These are phyloP conservation scores for Prolemur simus DNA, from an alignment of 2,113 vertebrate species.

Conservation along the genomic window DNA sequence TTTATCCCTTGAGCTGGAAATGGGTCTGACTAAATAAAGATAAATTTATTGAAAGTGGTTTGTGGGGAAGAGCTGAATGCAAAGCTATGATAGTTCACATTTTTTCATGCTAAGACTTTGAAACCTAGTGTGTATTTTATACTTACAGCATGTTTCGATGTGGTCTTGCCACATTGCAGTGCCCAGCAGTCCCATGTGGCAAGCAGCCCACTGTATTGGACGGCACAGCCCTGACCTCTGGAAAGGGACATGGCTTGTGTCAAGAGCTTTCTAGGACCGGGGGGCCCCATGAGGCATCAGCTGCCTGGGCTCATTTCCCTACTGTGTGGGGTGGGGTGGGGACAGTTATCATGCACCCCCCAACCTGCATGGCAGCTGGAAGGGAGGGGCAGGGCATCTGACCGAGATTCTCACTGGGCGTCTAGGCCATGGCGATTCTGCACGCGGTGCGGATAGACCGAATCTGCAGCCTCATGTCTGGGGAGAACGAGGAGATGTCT, in stretches of 20 bases:
- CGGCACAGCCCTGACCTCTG: background rate
- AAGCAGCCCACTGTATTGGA: background rate
- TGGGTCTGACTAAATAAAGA: background rate
- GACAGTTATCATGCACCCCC: accelerated
- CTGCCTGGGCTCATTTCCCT: background rate
- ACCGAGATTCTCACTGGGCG: background rate
- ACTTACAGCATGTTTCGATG: background rate
- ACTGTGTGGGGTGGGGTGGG: background rate
- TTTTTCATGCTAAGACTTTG: background rate
- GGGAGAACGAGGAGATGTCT: constrained; percentile 92
- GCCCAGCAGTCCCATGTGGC: background rate
- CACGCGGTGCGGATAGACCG: constrained; percentile 89
- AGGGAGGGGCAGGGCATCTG: background rate
- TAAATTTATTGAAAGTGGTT: background rate
- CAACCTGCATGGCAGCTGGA: background rate
- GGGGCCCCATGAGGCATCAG: accelerated
- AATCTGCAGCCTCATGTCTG: constrained; percentile 93
- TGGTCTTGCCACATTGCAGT: accelerated
- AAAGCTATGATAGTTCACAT: background rate
- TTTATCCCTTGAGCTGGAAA: background rate
- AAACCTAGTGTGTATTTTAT: background rate
- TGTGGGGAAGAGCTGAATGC: background rate
- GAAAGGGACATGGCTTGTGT: background rate
- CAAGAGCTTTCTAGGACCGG: background rate
- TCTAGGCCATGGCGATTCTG: constrained; percentile 92